Conservation (phyloP, 2,113 vertebrate species). For the Catagonus wagneri region DNA sequence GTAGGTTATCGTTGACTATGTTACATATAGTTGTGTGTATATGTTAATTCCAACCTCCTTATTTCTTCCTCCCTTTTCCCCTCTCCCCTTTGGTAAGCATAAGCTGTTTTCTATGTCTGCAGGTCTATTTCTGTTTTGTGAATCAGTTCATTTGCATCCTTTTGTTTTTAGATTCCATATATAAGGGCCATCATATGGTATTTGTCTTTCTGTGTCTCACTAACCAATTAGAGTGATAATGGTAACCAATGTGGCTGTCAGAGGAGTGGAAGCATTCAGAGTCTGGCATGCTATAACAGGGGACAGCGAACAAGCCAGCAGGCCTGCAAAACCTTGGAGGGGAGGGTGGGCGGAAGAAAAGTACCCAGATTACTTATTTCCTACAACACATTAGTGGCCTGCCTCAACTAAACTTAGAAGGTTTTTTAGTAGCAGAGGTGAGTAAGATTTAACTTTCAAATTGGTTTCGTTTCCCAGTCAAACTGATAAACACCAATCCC, state of each 20-base stretch:
- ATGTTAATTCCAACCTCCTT: no score
- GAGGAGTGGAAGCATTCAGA: background rate
- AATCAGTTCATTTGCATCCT: no score
- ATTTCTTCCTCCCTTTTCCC: no score
- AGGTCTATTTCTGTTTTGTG: no score
- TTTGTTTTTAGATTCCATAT: no score
- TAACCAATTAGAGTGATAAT: no score
- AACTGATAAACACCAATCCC: background rate
- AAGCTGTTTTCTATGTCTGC: no score
- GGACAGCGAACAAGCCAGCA: background rate
- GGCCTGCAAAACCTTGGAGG: background rate
- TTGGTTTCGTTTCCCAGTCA: background rate
- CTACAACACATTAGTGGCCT: background rate
- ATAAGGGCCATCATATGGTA: no score
- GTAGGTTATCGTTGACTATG: no score
- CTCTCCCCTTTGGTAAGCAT: no score
- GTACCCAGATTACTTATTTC: background rate
- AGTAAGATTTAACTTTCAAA: conserved; percentile 7
- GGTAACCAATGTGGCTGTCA: background rate
- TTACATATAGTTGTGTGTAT: no score
- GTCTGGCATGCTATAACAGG: background rate
- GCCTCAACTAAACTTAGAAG: background rate
- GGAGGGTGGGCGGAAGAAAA: background rate
- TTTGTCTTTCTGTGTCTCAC: no score
- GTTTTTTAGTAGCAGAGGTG: background rate